phyloP scores from a whole-genome alignment of 2,797 vertebrate species.

The Mus caroli region DNA sequence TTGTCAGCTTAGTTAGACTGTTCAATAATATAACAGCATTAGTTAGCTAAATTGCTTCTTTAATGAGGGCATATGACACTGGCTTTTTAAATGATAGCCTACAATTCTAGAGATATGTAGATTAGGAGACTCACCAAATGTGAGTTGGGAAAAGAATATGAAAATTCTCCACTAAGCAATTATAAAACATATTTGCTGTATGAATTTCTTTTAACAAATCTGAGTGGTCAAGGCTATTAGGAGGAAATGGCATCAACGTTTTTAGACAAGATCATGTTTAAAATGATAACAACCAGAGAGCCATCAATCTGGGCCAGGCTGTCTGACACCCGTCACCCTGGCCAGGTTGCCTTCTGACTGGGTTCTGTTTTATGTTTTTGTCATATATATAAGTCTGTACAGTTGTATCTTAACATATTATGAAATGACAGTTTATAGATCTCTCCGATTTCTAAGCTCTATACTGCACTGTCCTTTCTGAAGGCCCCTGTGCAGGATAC shows the following conservation, averaged over 20 bases:
- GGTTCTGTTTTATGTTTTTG: not conserved
- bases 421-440: not conserved
- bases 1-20: slow-evolving; percentile 77
- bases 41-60: slow-evolving; percentile 82
- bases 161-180: slow-evolving; percentile 58
- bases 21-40: slow-evolving; percentile 78
- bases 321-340: too few species aligned
- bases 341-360: not conserved
- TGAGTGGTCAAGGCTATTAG: slow-evolving; percentile 16
- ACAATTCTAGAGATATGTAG: slow-evolving; percentile 73
- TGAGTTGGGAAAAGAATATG: slow-evolving; percentile 59
- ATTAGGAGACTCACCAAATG: slow-evolving; percentile 72
- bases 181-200: slow-evolving; percentile 44
- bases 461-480: not conserved
- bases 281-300: not conserved
- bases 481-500: not conserved
- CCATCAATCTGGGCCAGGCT: not conserved
- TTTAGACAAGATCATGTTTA: slow-evolving; percentile 49
- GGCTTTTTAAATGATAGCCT: slow-evolving; percentile 79
- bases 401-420: not conserved
- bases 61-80: slow-evolving; percentile 79
- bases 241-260: not conserved
- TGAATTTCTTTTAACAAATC: slow-evolving; percentile 57
- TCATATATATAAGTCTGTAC: not conserved
- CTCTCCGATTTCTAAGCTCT: not conserved